Base-by-base conservation (phyloP, 1,140 invertebrate genomes). In the Drusus annulatus region DNA sequence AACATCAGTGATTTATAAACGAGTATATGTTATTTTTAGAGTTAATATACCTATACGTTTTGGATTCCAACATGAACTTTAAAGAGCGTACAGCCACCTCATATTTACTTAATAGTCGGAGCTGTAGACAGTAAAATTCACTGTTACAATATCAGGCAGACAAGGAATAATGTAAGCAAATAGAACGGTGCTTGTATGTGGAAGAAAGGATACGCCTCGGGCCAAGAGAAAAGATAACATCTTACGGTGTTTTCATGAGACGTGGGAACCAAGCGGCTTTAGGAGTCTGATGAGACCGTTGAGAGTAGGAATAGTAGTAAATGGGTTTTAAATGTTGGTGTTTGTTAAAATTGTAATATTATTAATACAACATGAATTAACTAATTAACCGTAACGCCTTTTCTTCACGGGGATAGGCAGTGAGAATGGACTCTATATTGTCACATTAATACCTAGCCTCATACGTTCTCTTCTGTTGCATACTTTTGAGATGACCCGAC, bases 221-320 rank as follows among this genome's bases (percentile, higher is more conserved):
- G 52, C 52, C 23, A 54, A 17, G 71, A 23, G 71, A 28, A 60
- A 75, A 75, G 73, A 75, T 75, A 75, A 75, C 73, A 75, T 75
- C 73, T 75, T 75, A 28, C 51, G 23, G 16, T 75, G 73, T 75
- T 75, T 75, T 75, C 73, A 58, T 17, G 13, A 45, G 31, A 68
- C 54, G 54, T 56, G 54, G 7, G 36, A 8, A 10, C 19, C 54
- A 21, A 63, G 60, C 28, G 23, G 23, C 17, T 63, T 0, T 7
- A 23, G 23, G 4, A 56, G 54, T 8, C 3, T 45, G 36, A 36
- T 4, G 15, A 7, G n/a, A 17, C n/a, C 0, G 54, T 5, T 28
- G 25, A 28, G 25, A 28, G 25, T 28, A 5, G 25, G 5, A 28
- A 28, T n/a, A n/a, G n/a, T n/a, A n/a, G n/a, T n/a, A n/a, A n/a